Conservation (phyloP, 2,113 vertebrate species). For the Phylloscopus whistleri region DNA sequence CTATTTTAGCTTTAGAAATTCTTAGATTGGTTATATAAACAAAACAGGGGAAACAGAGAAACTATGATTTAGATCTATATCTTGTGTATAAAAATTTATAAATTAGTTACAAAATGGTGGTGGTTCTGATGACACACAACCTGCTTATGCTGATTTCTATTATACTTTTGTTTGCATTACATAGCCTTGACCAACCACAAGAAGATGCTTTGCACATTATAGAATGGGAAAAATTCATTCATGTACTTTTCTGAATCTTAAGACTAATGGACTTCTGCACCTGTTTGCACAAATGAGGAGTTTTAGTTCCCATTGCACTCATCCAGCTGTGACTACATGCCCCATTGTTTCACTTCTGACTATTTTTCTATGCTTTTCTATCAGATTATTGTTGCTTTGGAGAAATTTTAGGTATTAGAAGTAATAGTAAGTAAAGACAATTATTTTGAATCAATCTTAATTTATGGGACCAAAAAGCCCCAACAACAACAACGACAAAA, state of each 20-base stretch:
- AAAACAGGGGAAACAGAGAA: background rate
- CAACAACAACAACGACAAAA: background rate
- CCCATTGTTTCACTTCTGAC: background rate
- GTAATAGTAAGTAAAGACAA: background rate
- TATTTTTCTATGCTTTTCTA: background rate
- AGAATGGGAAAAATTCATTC: background rate
- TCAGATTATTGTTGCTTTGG: background rate
- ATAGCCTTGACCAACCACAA: background rate
- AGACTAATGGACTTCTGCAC: background rate
- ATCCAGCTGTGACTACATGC: background rate
- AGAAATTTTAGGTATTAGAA: background rate
- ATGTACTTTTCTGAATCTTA: background rate
- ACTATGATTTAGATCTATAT: background rate
- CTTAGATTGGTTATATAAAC: background rate
- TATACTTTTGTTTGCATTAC: constrained; percentile 21
- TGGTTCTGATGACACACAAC: background rate
- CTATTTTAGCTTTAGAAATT: background rate
- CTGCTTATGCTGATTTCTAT: background rate
- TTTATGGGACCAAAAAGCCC: background rate
- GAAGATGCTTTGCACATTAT: background rate
- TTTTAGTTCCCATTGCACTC: background rate
- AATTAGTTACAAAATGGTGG: background rate
- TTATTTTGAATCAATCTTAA: background rate
- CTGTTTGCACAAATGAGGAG: background rate
- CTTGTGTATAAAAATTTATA: background rate